phyloP scores from a whole-genome alignment of 1,140 invertebrate genomes.

The Megalopta genalis region DNA sequence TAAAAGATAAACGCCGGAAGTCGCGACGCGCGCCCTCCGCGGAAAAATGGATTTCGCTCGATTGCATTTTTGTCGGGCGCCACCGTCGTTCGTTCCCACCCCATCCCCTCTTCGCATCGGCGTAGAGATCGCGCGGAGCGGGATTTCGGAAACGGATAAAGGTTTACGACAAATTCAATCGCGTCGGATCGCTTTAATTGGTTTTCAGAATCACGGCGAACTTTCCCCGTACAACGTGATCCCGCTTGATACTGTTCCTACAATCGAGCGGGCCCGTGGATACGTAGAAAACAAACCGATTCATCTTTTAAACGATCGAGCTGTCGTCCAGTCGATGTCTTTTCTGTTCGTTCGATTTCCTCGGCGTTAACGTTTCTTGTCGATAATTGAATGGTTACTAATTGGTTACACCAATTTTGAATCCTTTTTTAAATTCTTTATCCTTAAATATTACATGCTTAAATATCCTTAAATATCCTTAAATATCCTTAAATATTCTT shows the following conservation, averaged over 20 bases:
- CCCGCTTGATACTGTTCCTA: background rate
- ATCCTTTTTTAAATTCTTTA: too few species aligned
- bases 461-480: too few species aligned
- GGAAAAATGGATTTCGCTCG: constrained; percentile 5
- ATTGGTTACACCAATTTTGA: too few species aligned
- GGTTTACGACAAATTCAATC: constrained; percentile 3
- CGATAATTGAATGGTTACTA: too few species aligned
- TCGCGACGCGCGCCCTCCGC: background rate
- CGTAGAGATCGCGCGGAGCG: background rate
- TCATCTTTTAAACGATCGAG: too few species aligned
- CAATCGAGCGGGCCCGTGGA: background rate
- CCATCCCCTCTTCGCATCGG: background rate
- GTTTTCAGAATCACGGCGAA: background rate
- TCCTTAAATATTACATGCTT: too few species aligned
- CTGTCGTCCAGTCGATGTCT: too few species aligned
- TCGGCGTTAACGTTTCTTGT: too few species aligned
- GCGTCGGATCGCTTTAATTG: background rate
- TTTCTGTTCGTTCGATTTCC: too few species aligned
- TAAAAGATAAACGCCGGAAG: constrained; percentile 6
- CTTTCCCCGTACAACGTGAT: background rate
- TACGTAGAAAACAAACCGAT: too few species aligned
- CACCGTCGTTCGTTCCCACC: too few species aligned
- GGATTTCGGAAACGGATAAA: background rate
- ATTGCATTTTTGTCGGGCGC: background rate
- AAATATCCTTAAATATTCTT: too few species aligned